Evolutionary conservation across 2,113 vertebrate genomes (phyloP).

Genomic region (Ptyas mucosa): DNA sequence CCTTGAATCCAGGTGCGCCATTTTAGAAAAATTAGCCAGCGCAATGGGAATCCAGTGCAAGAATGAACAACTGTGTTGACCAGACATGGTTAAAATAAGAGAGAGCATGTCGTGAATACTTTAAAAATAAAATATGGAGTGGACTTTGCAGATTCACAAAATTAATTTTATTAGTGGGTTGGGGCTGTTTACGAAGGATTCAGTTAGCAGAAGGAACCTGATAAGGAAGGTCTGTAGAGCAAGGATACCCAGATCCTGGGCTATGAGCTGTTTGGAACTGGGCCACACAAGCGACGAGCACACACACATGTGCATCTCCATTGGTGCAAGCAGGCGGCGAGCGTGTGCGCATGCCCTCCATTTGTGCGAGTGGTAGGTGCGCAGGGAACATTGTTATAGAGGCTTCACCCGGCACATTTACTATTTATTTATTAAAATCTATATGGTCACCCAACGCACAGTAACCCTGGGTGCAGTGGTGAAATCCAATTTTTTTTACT

Average conservation of each 20-base stretch:
- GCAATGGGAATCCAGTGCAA: not conserved
- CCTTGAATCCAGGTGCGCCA: conserved; percentile 18
- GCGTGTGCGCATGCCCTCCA: not conserved
- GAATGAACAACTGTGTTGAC: not conserved
- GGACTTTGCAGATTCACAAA: not conserved
- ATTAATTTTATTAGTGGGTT: not conserved
- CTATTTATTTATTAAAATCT: too few relatives aligned
- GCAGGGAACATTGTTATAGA: too few relatives aligned
- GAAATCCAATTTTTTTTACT: too few relatives aligned
- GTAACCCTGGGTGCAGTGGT: too few relatives aligned
- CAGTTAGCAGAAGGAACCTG: not conserved
- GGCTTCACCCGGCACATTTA: too few relatives aligned
- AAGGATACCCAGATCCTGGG: not conserved
- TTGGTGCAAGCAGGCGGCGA: not conserved
- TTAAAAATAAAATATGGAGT: not conserved
- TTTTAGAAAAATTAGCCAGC: not conserved
- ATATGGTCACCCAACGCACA: too few relatives aligned
- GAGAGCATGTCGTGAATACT: not conserved
- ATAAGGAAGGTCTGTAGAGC: not conserved
- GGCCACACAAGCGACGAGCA: not conserved
- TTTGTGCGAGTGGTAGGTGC: too few relatives aligned
- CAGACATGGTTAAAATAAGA: not conserved
- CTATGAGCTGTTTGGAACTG: too few relatives aligned
- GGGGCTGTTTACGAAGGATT: not conserved
- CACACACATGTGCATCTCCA: too few relatives aligned